Base-by-base conservation (phyloP, 64 coral and sea anemone genomes). In the Porites lutea region DNA sequence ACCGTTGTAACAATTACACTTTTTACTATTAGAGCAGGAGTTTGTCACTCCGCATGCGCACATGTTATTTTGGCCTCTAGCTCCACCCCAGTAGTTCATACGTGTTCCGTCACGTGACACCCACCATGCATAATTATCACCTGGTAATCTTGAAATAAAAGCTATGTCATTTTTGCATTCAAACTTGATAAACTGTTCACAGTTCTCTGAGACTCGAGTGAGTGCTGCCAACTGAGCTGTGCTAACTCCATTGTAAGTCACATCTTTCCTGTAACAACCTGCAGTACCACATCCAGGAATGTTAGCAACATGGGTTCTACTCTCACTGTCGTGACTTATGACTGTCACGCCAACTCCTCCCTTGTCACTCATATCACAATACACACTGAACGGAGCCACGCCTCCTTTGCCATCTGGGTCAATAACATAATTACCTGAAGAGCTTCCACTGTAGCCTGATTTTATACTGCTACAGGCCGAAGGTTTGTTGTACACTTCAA, bases 331-430 rank as follows among this genome's bases (percentile, higher is more conserved):
- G 23, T 88, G 86, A 75, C 71, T 88, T 46, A 75, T 43, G 2
- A 74, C 13, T 13, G 70, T 88, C 86, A 88, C 86, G 13, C 86
- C 71, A 88, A 88, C 86, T n/a, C 49, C 69, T 8, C 59, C 58
- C 21, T 61, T 88, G 86, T 88, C 50, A 88, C 70, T 59, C 71
- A 88, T 88, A 53, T 88, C 86, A 19, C 86, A 88, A 52, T 61
- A 74, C 70, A 88, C 86, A 12, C 12, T 88, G 13, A 88, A 88
- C 2, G 70, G 71, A 59, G 71, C 58, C 50, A 73, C 85, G 11
- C 86, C 86, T 75, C 27, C 71, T 5, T 59, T 46, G 15, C 86
- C 71, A 71, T 88, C 86, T 75, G 86, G 86, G 13, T 88, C 70
- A 59, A 88, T 75, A 11, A 9, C 9, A 19, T 88, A 88, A 21